Percentiles rank a stretch among this genome's conserved stretches.
Evolutionary conservation across 2,797 vertebrate genomes (phyloP).

Genomic region (Poecilia velifera): DNA sequence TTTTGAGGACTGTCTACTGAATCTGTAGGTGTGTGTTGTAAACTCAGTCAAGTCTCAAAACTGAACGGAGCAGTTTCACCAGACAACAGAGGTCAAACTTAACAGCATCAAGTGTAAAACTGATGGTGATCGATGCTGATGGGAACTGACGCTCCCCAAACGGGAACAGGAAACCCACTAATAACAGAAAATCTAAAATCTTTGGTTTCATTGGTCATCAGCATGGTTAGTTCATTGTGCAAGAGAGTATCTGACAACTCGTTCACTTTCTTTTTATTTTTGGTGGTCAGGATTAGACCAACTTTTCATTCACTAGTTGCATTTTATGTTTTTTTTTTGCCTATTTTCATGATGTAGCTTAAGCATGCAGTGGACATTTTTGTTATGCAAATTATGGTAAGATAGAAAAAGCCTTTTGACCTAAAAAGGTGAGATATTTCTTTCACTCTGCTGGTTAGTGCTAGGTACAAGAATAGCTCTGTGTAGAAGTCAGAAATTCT

Average conservation of each 20-base stretch:
- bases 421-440: not conserved
- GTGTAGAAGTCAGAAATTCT: not conserved
- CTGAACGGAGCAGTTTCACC: no score
- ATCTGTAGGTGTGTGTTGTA: not conserved
- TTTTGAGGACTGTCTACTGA: not conserved
- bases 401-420: not conserved
- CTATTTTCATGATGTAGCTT: not conserved
- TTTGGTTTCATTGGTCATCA: not conserved
- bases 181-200: not conserved
- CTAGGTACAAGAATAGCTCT: not conserved
- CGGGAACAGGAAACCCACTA: conserved; percentile 10
- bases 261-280: not conserved
- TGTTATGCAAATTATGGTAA: not conserved
- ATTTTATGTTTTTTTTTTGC: not conserved
- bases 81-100: not conserved
- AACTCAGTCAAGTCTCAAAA: not conserved
- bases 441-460: not conserved
- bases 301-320: not conserved
- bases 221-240: not conserved
- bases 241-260: not conserved
- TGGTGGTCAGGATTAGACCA: not conserved
- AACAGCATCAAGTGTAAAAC: not conserved
- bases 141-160: not conserved
- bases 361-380: not conserved
- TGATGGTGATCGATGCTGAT: not conserved